Percentiles rank a stretch among this genome's conserved stretches.
phyloP scores from a whole-genome alignment of 1,140 invertebrate genomes.

The Camponotus pennsylvanicus region DNA sequence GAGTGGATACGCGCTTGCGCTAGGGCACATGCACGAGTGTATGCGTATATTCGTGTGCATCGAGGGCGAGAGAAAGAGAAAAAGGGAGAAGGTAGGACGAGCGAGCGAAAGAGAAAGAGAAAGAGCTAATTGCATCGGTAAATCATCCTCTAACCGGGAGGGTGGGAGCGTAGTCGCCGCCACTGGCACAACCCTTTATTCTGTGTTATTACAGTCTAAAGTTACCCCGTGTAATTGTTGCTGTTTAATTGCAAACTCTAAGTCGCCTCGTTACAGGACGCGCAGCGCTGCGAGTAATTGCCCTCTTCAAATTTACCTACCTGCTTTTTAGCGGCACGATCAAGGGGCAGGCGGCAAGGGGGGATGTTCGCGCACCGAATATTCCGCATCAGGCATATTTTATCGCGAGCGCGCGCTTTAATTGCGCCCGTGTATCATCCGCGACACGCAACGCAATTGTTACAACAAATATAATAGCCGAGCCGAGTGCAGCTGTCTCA shows the following conservation, averaged over 20 bases:
- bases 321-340: slow-evolving; percentile 73
- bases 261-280: slow-evolving; percentile 83
- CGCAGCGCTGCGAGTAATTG: slow-evolving; percentile 76
- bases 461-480: slow-evolving; percentile 44
- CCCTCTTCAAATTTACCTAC: slow-evolving; percentile 72
- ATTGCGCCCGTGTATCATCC: slow-evolving; percentile 57
- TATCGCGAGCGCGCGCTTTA: slow-evolving; percentile 49
- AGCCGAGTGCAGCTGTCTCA: slow-evolving; percentile 37
- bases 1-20: slow-evolving; percentile 43
- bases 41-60: slow-evolving; percentile 50
- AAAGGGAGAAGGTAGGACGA: not conserved
- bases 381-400: slow-evolving; percentile 61
- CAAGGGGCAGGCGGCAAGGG: not conserved
- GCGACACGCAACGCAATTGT: slow-evolving; percentile 60
- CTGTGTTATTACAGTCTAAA: slow-evolving; percentile 87
- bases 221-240: slow-evolving; percentile 87
- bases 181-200: slow-evolving; percentile 85
- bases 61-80: slow-evolving; percentile 8
- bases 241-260: slow-evolving; percentile 86
- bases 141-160: slow-evolving; percentile 86
- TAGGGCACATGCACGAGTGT: slow-evolving; percentile 53
- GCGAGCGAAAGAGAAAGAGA: slow-evolving; percentile 50
- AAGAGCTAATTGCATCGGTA: slow-evolving; percentile 86
- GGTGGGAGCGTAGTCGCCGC: slow-evolving; percentile 81
- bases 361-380: slow-evolving; percentile 39